Conservation (phyloP, 2,888 invertebrate genomes). For the Rhamphomyia laevipes region DNA sequence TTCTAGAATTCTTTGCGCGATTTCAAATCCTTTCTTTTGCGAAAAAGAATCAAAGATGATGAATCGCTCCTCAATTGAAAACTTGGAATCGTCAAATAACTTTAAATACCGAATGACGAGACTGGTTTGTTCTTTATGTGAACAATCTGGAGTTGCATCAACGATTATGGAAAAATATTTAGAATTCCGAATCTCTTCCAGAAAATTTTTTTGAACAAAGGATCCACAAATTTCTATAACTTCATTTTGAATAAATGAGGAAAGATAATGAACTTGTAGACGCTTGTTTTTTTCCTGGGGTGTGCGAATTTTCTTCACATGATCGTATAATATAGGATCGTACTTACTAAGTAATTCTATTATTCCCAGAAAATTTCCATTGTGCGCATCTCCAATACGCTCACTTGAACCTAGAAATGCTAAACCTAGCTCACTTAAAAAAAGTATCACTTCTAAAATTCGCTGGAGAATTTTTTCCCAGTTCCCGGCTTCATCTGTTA, state of each 20-base stretch:
- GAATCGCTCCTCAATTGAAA: too few species aligned
- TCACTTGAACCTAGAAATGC: too few species aligned
- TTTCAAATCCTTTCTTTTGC: too few species aligned
- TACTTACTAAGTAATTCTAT: neutral
- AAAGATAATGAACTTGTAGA: neutral
- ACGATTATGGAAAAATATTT: neutral
- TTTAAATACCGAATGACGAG: conserved; percentile 1
- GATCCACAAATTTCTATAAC: conserved; percentile 1
- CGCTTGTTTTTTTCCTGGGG: neutral
- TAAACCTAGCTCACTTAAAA: too few species aligned
- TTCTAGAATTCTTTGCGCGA: too few species aligned
- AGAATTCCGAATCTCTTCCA: neutral
- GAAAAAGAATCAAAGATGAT: too few species aligned
- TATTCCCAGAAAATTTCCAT: too few species aligned
- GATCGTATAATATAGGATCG: conserved; percentile 1
- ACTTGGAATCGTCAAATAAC: neutral
- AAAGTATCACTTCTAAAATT: too few species aligned
- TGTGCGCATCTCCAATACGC: too few species aligned
- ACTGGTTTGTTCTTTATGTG: conserved; percentile 3
- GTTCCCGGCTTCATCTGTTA: too few species aligned
- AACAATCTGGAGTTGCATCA: conserved; percentile 1
- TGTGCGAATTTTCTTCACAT: neutral
- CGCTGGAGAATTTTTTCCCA: too few species aligned
- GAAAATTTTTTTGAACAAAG: neutral
- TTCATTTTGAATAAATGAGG: conserved; percentile 1